Evolutionary conservation across 2,113 vertebrate genomes (phyloP).

Genomic region (Holacanthus passer): DNA sequence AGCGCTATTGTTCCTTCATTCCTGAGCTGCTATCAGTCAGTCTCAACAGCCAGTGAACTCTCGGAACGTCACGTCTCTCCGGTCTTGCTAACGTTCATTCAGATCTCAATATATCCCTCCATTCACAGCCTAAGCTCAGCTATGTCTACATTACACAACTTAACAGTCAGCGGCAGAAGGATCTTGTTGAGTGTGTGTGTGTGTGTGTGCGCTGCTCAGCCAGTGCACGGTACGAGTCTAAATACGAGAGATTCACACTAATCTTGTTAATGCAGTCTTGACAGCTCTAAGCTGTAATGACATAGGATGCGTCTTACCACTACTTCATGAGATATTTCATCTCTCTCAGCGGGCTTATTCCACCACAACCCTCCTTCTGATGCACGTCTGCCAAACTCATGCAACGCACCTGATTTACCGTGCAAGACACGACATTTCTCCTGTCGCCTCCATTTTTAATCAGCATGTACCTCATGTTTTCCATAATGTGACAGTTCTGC

Average conservation of each 20-base stretch:
- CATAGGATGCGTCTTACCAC: conserved; percentile 31
- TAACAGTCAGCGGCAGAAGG: neutral
- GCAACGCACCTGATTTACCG: conserved; percentile 6
- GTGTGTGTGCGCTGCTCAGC: conserved; percentile 17
- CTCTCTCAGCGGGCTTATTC: conserved; percentile 21
- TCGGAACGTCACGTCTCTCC: conserved; percentile 18
- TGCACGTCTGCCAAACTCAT: neutral
- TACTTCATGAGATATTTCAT: conserved; percentile 46
- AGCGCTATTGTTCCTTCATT: conserved; percentile 6
- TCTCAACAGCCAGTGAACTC: neutral
- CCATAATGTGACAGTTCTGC: neutral
- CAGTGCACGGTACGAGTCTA: conserved; percentile 27
- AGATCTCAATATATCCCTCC: conserved; percentile 38
- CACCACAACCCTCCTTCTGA: conserved; percentile 12
- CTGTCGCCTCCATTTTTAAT: neutral
- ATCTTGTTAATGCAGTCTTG: conserved; percentile 64
- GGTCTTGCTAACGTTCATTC: conserved; percentile 33
- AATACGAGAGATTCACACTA: conserved; percentile 44
- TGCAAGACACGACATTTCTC: neutral
- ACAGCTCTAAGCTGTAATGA: conserved; percentile 64
- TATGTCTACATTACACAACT: conserved; percentile 51
- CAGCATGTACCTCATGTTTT: neutral
- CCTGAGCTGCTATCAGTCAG: conserved; percentile 9
- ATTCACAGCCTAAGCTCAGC: conserved; percentile 34
- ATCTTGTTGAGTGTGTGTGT: conserved; percentile 12